Evolutionary conservation across 2,888 invertebrate species (phyloP), one percentile per base, ranked within the genome.

Genomic region (Ernsta delagoae): DNA sequence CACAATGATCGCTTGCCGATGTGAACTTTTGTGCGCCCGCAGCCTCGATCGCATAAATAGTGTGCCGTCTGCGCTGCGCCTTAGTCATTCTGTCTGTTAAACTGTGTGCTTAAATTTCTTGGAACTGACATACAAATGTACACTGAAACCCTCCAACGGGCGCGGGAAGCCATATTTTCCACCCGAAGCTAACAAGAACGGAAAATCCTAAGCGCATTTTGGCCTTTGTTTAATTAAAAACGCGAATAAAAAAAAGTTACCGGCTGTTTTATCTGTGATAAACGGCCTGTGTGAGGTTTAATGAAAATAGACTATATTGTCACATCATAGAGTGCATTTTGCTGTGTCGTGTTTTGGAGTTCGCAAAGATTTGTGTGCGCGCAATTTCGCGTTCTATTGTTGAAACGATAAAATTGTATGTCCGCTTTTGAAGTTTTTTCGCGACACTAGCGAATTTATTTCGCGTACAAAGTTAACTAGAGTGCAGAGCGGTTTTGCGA

Each of bases 211-310:
- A 45, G 65, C 59, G 48, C 78, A 76, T 34, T 84, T 83, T 80
- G 79, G 77, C 74, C 79, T 81, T 87, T 89, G 90, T 90, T 91
- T 92, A 92, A 92, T 92, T 92, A 92, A 92, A 92, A 92, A 90
- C 85, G 84, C 84, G 87, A 88, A 91, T 91, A 92, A 92, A 92
- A 92, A 56, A 90, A 87, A 85, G 83, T 73, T 83, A 84, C 84
- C 80, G 80, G 80, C 85, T 83, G 80, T 88, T 91, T 92, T 91
- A 90, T 91, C 86, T 83, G 87, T 88, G 92, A 92, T 92, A 87
- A 86, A 92, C 89, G 80, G 80, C 76, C 73, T 77, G 78, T 77
- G 74, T 76, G 79, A 77, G 79, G 74, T 74, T 24, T 1, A 24
- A 24, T 73, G 67, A 83, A 80, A 82, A 79, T 75, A 77, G 77